A percentile compares a stretch with the other conserved stretches of the same genome.
Conservation (phyloP, 1,140 invertebrate genomes). For the Brachionus manjavacas region DNA sequence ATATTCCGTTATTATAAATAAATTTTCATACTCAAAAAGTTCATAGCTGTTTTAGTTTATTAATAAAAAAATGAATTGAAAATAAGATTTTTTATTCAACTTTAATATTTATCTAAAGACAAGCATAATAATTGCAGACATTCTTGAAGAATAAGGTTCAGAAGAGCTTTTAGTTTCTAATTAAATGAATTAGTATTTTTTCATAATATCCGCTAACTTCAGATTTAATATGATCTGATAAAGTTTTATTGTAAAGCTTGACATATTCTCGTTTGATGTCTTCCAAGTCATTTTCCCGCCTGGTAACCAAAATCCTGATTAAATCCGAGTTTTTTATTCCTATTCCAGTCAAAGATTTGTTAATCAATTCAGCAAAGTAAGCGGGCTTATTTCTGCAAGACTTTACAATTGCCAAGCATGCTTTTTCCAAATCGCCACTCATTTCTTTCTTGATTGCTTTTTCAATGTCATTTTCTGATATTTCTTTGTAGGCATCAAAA, state of each 20-base stretch:
- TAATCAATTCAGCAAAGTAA: slow-evolving; percentile 8
- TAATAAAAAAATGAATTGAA: no score
- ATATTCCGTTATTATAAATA: background rate
- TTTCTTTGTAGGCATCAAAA: slow-evolving; percentile 68
- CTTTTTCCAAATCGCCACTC: slow-evolving; percentile 33
- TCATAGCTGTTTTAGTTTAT: no score
- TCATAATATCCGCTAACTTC: slow-evolving; percentile 50
- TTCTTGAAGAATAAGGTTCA: background rate
- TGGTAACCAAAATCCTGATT: slow-evolving; percentile 25
- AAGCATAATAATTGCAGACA: background rate
- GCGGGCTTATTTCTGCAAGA: background rate
- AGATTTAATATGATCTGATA: slow-evolving; percentile 50
- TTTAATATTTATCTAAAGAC: background rate
- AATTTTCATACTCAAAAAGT: background rate
- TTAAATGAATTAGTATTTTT: slow-evolving; percentile 40
- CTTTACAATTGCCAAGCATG: slow-evolving; percentile 17
- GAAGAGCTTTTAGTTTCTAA: background rate
- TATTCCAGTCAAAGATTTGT: background rate
- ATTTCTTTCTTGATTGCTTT: slow-evolving; percentile 16
- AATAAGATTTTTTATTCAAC: no score
- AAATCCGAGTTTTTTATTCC: slow-evolving; percentile 23
- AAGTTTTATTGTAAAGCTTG: slow-evolving; percentile 45
- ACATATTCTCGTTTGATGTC: slow-evolving; percentile 54
- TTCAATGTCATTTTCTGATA: slow-evolving; percentile 51
- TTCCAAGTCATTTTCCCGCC: slow-evolving; percentile 52